These are phyloP conservation scores for Nasonia oneida DNA, from an alignment of 2,888 invertebrate species.

Conservation along the genomic window DNA sequence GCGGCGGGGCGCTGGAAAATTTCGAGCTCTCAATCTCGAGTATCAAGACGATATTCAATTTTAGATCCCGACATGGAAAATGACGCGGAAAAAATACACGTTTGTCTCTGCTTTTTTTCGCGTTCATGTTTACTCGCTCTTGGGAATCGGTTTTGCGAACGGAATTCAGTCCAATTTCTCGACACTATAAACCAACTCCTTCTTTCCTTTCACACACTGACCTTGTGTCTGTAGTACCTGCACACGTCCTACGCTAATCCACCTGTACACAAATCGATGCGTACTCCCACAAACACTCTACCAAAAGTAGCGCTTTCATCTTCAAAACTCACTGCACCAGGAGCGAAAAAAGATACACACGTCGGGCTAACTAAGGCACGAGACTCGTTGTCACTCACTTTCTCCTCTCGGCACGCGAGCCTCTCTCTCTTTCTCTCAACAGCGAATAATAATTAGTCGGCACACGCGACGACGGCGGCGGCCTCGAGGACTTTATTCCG, in stretches of 20 bases:
- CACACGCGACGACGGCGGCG: neutral
- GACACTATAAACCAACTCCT: too few species aligned
- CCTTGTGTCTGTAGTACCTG: neutral
- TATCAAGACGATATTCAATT: constrained; percentile 1
- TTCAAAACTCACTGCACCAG: too few species aligned
- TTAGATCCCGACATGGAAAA: neutral
- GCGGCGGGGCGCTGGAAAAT: neutral
- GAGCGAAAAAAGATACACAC: neutral
- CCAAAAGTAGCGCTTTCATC: too few species aligned
- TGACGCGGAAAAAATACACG: neutral
- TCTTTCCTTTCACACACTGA: neutral
- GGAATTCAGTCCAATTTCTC: too few species aligned
- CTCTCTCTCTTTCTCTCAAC: neutral
- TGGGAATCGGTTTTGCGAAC: too few species aligned
- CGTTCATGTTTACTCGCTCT: neutral
- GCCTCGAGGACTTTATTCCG: constrained; percentile 20
- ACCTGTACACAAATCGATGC: neutral
- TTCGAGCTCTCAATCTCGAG: neutral
- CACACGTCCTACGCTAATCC: neutral
- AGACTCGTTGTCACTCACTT: neutral
- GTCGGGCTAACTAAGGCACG: neutral
- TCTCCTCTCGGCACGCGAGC: neutral
- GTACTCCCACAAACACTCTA: neutral
- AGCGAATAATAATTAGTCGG: constrained; percentile 23
- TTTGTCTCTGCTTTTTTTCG: neutral